These are phyloP conservation scores for Pollenia labialis DNA, from an alignment of 2,888 invertebrate species.

Conservation along the genomic window DNA sequence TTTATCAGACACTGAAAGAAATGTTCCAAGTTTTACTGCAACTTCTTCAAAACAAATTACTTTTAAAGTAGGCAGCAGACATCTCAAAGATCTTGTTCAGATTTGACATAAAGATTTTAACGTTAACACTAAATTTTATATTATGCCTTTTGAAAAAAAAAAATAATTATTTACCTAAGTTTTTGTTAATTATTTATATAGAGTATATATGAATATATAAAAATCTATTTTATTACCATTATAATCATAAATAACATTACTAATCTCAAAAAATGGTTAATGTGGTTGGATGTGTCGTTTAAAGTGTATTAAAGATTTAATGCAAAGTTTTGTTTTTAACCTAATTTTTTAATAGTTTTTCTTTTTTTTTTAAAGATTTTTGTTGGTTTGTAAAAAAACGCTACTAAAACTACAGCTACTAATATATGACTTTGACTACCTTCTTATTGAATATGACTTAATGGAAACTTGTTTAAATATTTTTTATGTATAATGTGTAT, in stretches of 20 bases:
- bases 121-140: conserved; percentile 2
- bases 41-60: too few species aligned
- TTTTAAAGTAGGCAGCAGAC: too few species aligned
- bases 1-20: too few species aligned
- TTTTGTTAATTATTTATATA: neutral
- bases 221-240: conserved; percentile 62
- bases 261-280: conserved; percentile 58
- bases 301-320: conserved; percentile 57
- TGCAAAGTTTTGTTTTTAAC: conserved; percentile 36
- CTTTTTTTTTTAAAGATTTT: conserved; percentile 44
- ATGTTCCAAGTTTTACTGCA: too few species aligned
- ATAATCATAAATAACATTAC: conserved; percentile 64
- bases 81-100: too few species aligned
- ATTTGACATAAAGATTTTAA: neutral
- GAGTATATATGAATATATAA: conserved; percentile 45
- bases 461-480: conserved; percentile 45
- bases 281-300: conserved; percentile 53
- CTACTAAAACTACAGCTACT: conserved; percentile 72
- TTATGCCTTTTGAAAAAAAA: neutral
- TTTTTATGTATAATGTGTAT: conserved; percentile 45
- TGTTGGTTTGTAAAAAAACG: conserved; percentile 70
- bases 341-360: conserved; percentile 17
- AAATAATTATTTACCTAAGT: conserved; percentile 26
- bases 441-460: conserved; percentile 58
- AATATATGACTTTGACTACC: conserved; percentile 62